These are phyloP conservation scores for Sclerurus mexicanus DNA, from an alignment of 2,113 vertebrate genomes.

Conservation along the genomic window DNA sequence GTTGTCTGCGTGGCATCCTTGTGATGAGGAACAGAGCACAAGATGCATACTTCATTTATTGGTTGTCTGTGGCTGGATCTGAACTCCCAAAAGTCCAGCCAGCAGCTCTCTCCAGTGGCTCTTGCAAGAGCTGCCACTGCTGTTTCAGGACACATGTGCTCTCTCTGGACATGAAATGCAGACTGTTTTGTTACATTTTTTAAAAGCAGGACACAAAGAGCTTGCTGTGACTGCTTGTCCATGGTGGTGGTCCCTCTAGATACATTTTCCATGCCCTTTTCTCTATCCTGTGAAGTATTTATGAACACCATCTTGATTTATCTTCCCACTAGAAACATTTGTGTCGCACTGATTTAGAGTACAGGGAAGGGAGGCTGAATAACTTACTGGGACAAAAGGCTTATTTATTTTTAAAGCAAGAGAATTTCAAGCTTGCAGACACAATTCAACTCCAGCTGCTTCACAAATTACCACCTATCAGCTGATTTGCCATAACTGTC, in stretches of 20 bases:
- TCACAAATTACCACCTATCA: conserved; percentile 54
- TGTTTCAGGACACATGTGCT: background rate
- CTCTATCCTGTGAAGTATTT: background rate
- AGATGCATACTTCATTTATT: rapidly evolving
- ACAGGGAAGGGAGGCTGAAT: background rate
- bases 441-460: conserved; percentile 58
- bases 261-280: background rate
- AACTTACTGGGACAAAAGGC: conserved; percentile 32
- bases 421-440: conserved; percentile 27
- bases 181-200: background rate
- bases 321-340: conserved; percentile 5
- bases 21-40: background rate
- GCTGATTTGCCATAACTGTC: conserved; percentile 36
- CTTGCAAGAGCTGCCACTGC: background rate
- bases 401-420: conserved; percentile 55
- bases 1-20: rapidly evolving
- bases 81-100: background rate
- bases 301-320: background rate
- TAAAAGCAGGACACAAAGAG: background rate
- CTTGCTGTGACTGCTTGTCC: background rate
- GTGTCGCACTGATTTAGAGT: background rate
- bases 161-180: background rate
- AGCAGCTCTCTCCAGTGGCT: background rate
- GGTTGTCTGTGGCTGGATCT: background rate
- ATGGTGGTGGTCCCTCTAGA: background rate